Conservation (phyloP, 2,888 invertebrate species). For the Hydroisotoma schaefferi region DNA sequence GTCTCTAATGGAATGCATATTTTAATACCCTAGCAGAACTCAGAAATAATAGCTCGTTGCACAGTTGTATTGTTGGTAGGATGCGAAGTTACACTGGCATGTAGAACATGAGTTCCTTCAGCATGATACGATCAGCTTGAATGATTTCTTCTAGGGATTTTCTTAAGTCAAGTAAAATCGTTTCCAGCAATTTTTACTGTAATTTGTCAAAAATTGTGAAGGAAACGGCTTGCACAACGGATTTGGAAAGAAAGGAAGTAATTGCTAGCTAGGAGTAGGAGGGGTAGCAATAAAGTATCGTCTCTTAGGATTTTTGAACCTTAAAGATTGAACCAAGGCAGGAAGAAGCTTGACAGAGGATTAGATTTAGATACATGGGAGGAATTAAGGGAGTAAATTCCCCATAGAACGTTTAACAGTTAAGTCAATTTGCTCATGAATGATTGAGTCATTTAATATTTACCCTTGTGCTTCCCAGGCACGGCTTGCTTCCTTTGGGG, state of each 20-base stretch:
- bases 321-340: no score
- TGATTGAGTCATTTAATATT: conserved; percentile 20
- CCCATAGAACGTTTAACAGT: conserved; percentile 10
- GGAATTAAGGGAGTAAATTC: conserved; percentile 12
- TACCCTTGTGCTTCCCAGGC: conserved; percentile 14
- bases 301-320: not conserved
- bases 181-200: conserved; percentile 15
- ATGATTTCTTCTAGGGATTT: no score
- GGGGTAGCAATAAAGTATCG: not conserved
- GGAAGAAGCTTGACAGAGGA: conserved; percentile 10
- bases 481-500: no score
- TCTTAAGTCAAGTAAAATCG: no score
- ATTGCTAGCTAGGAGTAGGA: not conserved
- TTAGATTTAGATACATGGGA: conserved; percentile 17
- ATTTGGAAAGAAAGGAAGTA: conserved; percentile 3
- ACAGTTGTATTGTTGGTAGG: no score
- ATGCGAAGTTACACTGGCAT: no score
- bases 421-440: conserved; percentile 18
- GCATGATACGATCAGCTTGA: no score
- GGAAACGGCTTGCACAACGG: not conserved
- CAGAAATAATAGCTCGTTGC: no score
- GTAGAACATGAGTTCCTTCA: no score
- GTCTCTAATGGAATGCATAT: no score
- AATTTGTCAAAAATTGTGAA: conserved; percentile 25
- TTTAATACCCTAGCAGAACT: no score